phyloP scores from a whole-genome alignment of 1,140 invertebrate species.

The Pseudobourletiella spinata region DNA sequence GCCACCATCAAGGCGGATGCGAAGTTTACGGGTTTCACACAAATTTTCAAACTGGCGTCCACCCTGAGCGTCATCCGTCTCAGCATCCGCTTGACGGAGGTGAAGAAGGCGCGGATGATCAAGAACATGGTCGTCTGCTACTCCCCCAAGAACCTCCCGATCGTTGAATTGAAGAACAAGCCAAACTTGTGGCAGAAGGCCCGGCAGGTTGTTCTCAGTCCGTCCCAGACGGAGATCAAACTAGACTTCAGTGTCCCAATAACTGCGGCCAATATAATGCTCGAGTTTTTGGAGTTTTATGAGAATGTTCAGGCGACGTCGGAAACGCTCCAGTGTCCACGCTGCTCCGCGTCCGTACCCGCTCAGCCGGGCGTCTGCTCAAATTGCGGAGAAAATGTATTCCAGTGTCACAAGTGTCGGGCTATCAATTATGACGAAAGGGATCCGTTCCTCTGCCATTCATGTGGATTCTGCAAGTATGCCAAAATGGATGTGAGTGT shows the following conservation, averaged over 20 bases:
- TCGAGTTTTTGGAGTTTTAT: slow-evolving; percentile 96
- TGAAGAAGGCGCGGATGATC: slow-evolving; percentile 96
- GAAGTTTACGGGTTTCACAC: slow-evolving; percentile 94
- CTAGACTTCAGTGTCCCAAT: slow-evolving; percentile 94
- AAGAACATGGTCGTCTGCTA: slow-evolving; percentile 93
- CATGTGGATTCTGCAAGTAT: slow-evolving; percentile 98
- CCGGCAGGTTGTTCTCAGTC: slow-evolving; percentile 59
- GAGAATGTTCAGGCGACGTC: slow-evolving; percentile 75
- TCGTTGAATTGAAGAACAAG: slow-evolving; percentile 94
- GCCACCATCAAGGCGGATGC: slow-evolving; percentile 91
- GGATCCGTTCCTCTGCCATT: slow-evolving; percentile 96
- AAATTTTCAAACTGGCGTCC: slow-evolving; percentile 91
- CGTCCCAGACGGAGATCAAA: slow-evolving; percentile 90
- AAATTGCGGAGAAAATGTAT: slow-evolving; percentile 98
- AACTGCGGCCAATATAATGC: slow-evolving; percentile 96
- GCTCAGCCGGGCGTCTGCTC: slow-evolving; percentile 94
- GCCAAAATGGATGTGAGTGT: slow-evolving; percentile 86
- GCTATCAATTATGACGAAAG: slow-evolving; percentile 99
- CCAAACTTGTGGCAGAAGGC: slow-evolving; percentile 93
- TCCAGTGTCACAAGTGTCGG: slow-evolving; percentile 94
- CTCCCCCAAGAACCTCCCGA: slow-evolving; percentile 90
- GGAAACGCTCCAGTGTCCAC: slow-evolving; percentile 89
- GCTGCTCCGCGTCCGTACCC: slow-evolving; percentile 90
- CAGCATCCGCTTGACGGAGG: slow-evolving; percentile 81
- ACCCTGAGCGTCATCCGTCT: slow-evolving; percentile 93